Evolutionary conservation across 2,797 vertebrate genomes (phyloP).

Genomic region (Esox lucius): DNA sequence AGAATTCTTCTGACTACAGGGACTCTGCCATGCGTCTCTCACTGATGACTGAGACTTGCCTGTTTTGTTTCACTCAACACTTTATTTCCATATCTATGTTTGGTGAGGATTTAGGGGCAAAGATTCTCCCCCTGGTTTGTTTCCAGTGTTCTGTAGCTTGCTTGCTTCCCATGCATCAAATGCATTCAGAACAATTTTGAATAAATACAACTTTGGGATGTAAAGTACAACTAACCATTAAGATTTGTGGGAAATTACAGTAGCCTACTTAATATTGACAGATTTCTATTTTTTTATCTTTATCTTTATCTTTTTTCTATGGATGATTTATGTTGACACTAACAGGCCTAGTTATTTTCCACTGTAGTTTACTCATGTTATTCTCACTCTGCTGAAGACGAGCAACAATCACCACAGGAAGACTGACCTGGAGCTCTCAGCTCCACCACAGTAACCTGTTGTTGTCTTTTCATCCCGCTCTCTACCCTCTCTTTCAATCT

Average conservation of each 20-base stretch:
- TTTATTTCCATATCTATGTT: background rate
- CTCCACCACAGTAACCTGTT: background rate
- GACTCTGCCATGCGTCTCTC: too few relatives aligned
- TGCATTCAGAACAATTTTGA: background rate
- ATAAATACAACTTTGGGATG: background rate
- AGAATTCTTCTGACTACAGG: too few relatives aligned
- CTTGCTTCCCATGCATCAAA: too few relatives aligned
- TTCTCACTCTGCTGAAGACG: background rate
- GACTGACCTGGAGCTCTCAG: background rate
- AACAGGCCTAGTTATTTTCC: too few relatives aligned
- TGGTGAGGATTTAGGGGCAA: too few relatives aligned
- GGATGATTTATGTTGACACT: background rate
- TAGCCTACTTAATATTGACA: background rate
- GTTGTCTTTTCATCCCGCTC: background rate
- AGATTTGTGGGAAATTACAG: background rate
- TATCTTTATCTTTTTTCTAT: too few relatives aligned
- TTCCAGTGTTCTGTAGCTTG: too few relatives aligned
- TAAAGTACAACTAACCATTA: background rate
- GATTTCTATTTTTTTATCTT: too few relatives aligned
- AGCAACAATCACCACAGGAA: background rate
- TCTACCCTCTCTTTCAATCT: background rate
- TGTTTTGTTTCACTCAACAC: too few relatives aligned
- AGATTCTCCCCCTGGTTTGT: too few relatives aligned
- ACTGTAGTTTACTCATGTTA: background rate
- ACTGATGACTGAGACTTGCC: too few relatives aligned